Conservation (phyloP, 1,140 invertebrate genomes). For the Phymorhynchus buccinoides region DNA sequence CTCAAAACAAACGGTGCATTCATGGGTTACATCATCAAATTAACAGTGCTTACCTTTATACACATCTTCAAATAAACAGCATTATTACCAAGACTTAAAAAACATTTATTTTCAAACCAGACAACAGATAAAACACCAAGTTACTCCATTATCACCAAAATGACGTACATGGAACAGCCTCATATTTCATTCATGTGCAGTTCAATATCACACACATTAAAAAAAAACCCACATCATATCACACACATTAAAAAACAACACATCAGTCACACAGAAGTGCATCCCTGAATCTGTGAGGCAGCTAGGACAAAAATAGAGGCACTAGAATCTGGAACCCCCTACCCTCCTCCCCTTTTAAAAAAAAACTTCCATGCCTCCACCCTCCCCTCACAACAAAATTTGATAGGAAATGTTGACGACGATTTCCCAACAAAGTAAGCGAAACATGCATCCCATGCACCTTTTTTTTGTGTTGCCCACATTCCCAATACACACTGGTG, state of each 20-base stretch:
- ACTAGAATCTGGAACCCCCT: background rate
- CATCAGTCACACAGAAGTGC: slow-evolving; percentile 6
- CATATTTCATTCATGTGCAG: background rate
- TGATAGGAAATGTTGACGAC: background rate
- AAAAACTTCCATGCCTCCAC: background rate
- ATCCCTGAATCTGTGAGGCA: slow-evolving; percentile 19
- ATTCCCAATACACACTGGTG: background rate
- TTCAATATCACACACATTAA: background rate
- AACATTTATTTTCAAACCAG: too few relatives aligned
- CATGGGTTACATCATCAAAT: too few relatives aligned
- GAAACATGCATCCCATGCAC: too few relatives aligned
- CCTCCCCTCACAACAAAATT: background rate
- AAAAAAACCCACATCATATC: too few relatives aligned
- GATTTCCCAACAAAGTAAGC: background rate
- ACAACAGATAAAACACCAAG: background rate
- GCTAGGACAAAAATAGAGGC: slow-evolving; percentile 4
- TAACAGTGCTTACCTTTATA: too few relatives aligned
- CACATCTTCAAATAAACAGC: too few relatives aligned
- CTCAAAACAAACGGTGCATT: too few relatives aligned
- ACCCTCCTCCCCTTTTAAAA: background rate
- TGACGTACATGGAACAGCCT: background rate
- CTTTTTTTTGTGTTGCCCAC: background rate
- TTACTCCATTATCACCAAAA: background rate
- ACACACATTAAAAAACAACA: background rate
- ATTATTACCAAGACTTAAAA: too few relatives aligned